A percentile compares a stretch with the other conserved stretches of the same genome.
Evolutionary conservation across 2,888 invertebrate genomes (phyloP).

Genomic region (Latrodectus hesperus): DNA sequence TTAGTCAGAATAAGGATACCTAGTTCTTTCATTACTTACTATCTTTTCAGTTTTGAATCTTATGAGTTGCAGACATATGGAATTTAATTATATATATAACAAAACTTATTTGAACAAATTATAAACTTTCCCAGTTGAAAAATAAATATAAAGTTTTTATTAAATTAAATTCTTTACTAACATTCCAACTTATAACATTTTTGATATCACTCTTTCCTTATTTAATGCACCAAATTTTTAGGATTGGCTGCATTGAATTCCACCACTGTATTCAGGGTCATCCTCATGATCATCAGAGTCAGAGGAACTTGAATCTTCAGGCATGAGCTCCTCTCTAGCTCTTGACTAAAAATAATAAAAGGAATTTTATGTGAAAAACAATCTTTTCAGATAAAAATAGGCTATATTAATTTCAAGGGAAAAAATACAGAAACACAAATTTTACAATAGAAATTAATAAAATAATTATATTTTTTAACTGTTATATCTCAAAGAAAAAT

Average conservation of each 20-base stretch:
- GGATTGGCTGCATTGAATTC: conserved; percentile 38
- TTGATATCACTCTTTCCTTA: background rate
- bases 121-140: background rate
- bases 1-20: background rate
- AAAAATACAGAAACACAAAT: too few species aligned
- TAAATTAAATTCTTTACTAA: background rate
- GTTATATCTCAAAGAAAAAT: too few species aligned
- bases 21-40: background rate
- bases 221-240: background rate
- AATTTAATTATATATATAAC: too few species aligned
- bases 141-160: background rate
- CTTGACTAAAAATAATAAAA: background rate
- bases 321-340: background rate
- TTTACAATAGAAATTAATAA: too few species aligned
- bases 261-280: conserved; percentile 12
- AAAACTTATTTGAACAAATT: background rate
- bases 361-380: too few species aligned
- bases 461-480: too few species aligned
- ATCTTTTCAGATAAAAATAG: too few species aligned
- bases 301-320: conserved; percentile 22
- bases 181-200: background rate
- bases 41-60: background rate
- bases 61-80: too few species aligned
- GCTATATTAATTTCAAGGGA: too few species aligned
- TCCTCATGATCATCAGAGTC: conserved; percentile 26